Evolutionary conservation across 1,140 invertebrate genomes (phyloP), one percentile per base, ranked within the genome.

Genomic region (Camponotus pennsylvanicus): DNA sequence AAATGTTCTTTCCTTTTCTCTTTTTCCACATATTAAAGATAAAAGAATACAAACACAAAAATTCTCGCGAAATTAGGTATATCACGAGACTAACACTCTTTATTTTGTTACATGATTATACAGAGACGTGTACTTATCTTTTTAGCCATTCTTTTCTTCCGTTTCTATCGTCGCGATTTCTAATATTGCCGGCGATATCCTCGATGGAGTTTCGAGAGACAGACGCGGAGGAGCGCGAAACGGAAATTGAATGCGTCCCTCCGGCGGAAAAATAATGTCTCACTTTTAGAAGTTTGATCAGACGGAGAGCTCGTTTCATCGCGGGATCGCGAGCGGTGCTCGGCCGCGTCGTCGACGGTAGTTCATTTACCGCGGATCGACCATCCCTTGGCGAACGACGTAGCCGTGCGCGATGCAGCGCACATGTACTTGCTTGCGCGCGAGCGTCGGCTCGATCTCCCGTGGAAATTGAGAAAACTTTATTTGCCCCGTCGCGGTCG

Each of bases 221-320:
- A 88, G 79, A 34, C 75, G 73, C 83, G 67, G 71, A 77, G 57
- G 63, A 77, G 45, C 75, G 52, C 40, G 89, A 79, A 89, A 90
- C 92, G 92, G 91, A 93, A 95, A 95, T 95, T 94, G 93, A 95
- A 95, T 91, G 93, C 91, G 91, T 92, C 92, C 87, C 85, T 70
- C 88, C 83, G 84, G 85, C 86, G 78, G 89, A 91, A 92, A 93
- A 94, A 92, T 92, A 93, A 92, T 93, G 92, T 93, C 88, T 91
- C 91, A 87, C 89, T 93, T 92, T 90, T 90, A 85, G 89, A 91
- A 93, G 90, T 92, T 92, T 91, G 91, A 89, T 88, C 89, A 86
- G 85, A 75, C 89, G 76, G 85, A 92, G 90, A 92, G 91, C 90
- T 92, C 86, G 88, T 91, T 92, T 87, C 87, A 67, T 49, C 75